Evolutionary conservation across 2,797 vertebrate genomes (phyloP).

Genomic region (Balearica regulorum): DNA sequence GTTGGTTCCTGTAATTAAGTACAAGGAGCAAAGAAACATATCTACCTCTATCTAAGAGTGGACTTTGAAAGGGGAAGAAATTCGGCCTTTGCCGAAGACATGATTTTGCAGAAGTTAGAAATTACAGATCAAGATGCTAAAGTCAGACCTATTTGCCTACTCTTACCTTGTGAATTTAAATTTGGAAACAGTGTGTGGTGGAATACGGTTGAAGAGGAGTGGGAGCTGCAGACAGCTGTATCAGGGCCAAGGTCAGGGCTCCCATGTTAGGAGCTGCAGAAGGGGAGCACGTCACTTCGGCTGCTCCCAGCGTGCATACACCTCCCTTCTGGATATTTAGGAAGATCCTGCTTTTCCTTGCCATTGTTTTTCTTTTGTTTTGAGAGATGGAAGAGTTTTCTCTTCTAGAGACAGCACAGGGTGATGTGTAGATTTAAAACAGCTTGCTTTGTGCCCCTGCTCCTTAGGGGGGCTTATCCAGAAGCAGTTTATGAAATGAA

Average conservation of each 20-base stretch:
- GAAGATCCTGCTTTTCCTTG: neutral
- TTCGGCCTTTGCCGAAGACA: neutral
- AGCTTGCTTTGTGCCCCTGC: neutral
- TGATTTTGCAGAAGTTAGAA: neutral
- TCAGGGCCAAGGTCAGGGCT: neutral
- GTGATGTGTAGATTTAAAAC: neutral
- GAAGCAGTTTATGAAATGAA: neutral
- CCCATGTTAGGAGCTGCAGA: neutral
- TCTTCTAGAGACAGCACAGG: neutral
- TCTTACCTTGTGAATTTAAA: neutral
- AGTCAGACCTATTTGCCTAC: neutral
- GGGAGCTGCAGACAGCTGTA: neutral
- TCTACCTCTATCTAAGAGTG: neutral
- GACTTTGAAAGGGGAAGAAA: neutral
- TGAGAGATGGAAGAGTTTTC: neutral
- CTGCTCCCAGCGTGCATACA: neutral
- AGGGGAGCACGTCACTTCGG: neutral
- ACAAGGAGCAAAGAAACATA: neutral
- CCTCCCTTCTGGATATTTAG: neutral
- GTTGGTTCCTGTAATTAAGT: neutral
- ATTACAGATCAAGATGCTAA: neutral
- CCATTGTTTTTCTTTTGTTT: neutral
- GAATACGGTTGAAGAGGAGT: neutral
- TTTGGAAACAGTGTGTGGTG: neutral
- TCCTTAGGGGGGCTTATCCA: neutral